Conservation (phyloP, 2,113 vertebrate genomes). For the Bubo bubo region DNA sequence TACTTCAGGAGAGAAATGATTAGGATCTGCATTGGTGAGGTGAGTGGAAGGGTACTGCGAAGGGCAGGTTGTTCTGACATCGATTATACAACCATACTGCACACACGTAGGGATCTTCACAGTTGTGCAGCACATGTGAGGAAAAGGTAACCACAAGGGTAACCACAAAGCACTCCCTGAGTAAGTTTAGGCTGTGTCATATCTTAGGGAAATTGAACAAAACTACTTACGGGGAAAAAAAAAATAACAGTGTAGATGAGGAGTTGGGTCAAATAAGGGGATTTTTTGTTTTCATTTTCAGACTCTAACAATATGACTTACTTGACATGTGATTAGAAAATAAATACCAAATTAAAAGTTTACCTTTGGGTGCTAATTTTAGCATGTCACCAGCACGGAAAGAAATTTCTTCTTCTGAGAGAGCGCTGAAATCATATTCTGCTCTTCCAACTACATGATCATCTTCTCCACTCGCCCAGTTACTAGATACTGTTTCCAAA, state of each 20-base stretch:
- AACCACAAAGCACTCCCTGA: not conserved
- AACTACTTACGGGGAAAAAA: not conserved
- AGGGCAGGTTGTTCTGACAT: not conserved
- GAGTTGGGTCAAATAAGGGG: not conserved
- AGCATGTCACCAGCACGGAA: slow-evolving; percentile 91
- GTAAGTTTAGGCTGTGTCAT: not conserved
- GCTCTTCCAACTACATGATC: slow-evolving; percentile 95
- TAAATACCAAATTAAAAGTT: not conserved
- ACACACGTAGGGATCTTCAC: not conserved
- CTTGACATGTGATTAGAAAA: not conserved
- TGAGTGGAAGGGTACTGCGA: not conserved
- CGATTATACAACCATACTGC: not conserved
- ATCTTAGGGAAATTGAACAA: not conserved
- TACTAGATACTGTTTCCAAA: slow-evolving; percentile 61
- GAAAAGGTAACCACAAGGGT: not conserved
- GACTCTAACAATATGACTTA: not conserved
- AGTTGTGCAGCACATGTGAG: not conserved
- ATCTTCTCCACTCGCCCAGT: slow-evolving; percentile 93
- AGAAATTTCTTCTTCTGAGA: slow-evolving; percentile 94
- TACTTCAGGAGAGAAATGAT: not conserved
- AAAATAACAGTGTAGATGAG: not conserved
- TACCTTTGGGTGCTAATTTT: slow-evolving; percentile 95
- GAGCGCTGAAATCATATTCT: slow-evolving; percentile 90
- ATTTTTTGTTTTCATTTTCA: not conserved
- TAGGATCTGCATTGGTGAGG: not conserved